phyloP scores from a whole-genome alignment of 2,797 vertebrate genomes.

The Delichon dasypus region DNA sequence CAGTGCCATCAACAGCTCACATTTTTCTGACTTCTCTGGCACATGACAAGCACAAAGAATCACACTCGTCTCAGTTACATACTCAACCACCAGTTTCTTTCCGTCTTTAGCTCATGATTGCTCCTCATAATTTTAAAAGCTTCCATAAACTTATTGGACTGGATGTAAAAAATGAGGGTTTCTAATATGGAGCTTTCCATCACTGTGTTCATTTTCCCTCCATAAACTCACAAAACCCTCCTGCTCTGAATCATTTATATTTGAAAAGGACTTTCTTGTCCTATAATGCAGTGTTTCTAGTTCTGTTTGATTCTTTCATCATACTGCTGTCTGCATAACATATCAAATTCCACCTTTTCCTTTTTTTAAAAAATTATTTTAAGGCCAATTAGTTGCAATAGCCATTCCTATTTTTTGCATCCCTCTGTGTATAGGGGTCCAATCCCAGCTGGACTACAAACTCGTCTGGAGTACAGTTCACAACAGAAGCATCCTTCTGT shows the following conservation, averaged over 20 bases:
- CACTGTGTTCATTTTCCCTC: neutral
- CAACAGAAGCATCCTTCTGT: neutral
- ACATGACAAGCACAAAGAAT: neutral
- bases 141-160: neutral
- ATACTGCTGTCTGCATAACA: neutral
- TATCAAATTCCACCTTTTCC: neutral
- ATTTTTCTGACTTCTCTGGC: conserved; percentile 6
- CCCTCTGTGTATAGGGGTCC: neutral
- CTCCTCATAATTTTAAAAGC: conserved; percentile 38
- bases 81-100: neutral
- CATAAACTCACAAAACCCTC: neutral
- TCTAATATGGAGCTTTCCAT: neutral
- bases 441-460: neutral
- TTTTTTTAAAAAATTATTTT: neutral
- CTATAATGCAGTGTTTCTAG: neutral
- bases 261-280: neutral
- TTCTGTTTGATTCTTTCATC: neutral
- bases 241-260: neutral
- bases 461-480: neutral
- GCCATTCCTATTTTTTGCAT: neutral
- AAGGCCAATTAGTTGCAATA: neutral
- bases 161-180: neutral
- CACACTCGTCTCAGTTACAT: neutral
- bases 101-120: neutral
- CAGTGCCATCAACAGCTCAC: neutral